Conservation (phyloP, 2,113 vertebrate species). For the Nibea albiflora region DNA sequence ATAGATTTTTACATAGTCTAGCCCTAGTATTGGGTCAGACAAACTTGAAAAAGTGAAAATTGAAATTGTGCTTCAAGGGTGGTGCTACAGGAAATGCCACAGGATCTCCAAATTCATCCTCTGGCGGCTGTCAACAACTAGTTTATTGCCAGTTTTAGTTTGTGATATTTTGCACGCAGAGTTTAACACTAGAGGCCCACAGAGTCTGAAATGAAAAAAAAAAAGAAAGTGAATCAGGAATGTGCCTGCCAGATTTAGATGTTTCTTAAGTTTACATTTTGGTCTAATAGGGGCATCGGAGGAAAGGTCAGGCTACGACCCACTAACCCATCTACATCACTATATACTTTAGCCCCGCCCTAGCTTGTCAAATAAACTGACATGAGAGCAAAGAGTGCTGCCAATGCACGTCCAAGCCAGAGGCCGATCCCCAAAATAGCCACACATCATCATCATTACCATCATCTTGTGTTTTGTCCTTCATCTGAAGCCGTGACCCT, state of each 20-base stretch:
- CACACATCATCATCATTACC: constrained; percentile 68
- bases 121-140: neutral
- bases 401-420: constrained; percentile 7
- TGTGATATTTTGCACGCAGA: too few relatives aligned
- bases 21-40: too few relatives aligned
- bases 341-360: constrained; percentile 3
- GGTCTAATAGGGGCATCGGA: neutral
- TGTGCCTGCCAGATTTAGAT: neutral
- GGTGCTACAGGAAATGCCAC: neutral
- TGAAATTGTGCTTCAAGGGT: neutral
- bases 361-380: constrained; percentile 37
- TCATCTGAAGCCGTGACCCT: constrained; percentile 53
- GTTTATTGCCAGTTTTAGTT: neutral
- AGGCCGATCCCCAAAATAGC: constrained; percentile 52
- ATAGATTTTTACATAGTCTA: neutral
- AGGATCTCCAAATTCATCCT: neutral
- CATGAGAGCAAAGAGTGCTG: neutral
- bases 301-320: constrained; percentile 8
- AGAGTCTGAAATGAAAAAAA: too few relatives aligned
- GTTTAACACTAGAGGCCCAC: neutral
- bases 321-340: neutral
- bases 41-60: too few relatives aligned
- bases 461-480: constrained; percentile 61
- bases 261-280: constrained; percentile 10
- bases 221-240: neutral